A percentile compares a stretch with the other conserved stretches of the same genome.
These are phyloP conservation scores for Pseudomyrmex gracilis DNA, from an alignment of 1,140 invertebrate genomes.

Conservation along the genomic window DNA sequence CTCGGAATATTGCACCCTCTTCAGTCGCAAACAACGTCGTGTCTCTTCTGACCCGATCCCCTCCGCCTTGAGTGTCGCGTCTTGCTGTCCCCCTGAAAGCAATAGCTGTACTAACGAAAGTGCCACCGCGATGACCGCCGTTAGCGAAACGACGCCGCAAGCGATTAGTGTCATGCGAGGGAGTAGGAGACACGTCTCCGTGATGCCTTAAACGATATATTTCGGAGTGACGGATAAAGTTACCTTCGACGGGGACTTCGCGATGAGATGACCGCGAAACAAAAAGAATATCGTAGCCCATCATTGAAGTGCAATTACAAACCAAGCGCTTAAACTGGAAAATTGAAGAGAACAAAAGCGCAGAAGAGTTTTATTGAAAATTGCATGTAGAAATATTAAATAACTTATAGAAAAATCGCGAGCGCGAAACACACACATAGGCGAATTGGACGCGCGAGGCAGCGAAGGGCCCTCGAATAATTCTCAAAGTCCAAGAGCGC, in stretches of 20 bases:
- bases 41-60: constrained; percentile 32
- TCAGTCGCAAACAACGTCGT: constrained; percentile 81
- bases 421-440: background rate
- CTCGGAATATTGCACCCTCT: constrained; percentile 80
- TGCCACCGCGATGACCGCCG: constrained; percentile 43
- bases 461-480: constrained; percentile 1
- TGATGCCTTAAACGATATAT: constrained; percentile 40
- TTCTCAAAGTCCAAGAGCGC: constrained; percentile 29
- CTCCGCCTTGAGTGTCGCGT: constrained; percentile 30
- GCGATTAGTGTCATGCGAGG: constrained; percentile 68
- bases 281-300: no score
- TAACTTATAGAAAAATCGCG: background rate
- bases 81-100: constrained; percentile 64
- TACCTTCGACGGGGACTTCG: constrained; percentile 2
- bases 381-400: background rate
- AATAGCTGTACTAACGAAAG: constrained; percentile 65
- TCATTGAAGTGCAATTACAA: background rate
- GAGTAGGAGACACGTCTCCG: constrained; percentile 43
- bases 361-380: no score
- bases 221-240: constrained; percentile 13
- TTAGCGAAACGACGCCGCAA: constrained; percentile 63
- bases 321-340: no score
- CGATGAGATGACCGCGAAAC: no score
- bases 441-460: background rate
- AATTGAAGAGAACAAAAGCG: no score